Conservation (phyloP, 2,113 vertebrate species). For the Diadophis punctatus region DNA sequence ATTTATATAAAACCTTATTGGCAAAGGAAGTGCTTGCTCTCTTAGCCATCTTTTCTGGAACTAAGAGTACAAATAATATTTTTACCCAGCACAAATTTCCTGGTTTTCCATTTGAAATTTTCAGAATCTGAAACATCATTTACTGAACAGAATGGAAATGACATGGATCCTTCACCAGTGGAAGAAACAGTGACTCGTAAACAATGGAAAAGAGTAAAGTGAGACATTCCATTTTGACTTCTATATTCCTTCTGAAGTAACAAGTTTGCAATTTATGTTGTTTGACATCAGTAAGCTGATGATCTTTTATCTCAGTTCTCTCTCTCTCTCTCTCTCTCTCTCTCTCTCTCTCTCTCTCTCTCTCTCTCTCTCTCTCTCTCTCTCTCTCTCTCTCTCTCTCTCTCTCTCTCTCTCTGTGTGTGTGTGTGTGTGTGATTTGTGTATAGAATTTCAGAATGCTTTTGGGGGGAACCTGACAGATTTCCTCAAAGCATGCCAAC, state of each 20-base stretch:
- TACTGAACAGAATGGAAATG: conserved; percentile 75
- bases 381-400: no score
- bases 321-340: no score
- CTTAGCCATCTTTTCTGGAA: not conserved
- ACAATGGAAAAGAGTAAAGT: conserved; percentile 82
- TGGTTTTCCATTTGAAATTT: conserved; percentile 41
- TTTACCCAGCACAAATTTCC: not conserved
- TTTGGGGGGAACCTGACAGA: not conserved
- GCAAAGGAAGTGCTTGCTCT: not conserved
- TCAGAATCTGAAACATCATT: conserved; percentile 75
- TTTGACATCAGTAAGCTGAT: not conserved
- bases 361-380: no score
- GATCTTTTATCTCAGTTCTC: not conserved
- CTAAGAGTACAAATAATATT: not conserved
- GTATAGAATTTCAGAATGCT: not conserved
- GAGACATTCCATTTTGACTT: conserved; percentile 47
- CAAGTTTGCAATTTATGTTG: not conserved
- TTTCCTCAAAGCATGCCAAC: not conserved
- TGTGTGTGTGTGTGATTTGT: not conserved
- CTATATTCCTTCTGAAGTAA: not conserved
- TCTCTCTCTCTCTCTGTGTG: no score
- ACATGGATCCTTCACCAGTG: conserved; percentile 68
- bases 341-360: no score
- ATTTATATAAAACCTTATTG: not conserved
- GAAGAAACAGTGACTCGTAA: conserved; percentile 78